Evolutionary conservation across 2,888 invertebrate species (phyloP), one percentile per base, ranked within the genome.

Genomic region (Cephus nigrinus): DNA sequence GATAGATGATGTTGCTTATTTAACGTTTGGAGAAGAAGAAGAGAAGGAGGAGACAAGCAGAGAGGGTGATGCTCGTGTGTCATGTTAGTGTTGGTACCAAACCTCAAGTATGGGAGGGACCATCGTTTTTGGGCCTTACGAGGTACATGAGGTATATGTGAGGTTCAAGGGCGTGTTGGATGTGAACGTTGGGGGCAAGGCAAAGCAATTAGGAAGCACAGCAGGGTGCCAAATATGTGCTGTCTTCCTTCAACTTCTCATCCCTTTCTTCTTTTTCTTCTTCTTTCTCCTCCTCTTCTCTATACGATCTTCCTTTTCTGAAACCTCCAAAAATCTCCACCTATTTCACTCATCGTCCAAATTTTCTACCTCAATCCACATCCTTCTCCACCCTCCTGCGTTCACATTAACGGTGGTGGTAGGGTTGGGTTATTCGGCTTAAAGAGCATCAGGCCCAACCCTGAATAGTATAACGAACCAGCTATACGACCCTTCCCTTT

Each of bases 1-100:
- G 90, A 91, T 91, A 90, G 90, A 91, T 90, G 90, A 90, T 90
- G 88, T 84, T 89, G 90, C 90, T 90, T 86, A 87, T 90, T 89
- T 85, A 86, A 87, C 86, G 85, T 87, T 83, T 84, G 79, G 23
- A 9, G 55, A 55, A 9, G 55, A 55, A 55, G 55, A 55, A 81
- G 78, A 79, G 78, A 73, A 71, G 77, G 36, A 78, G 80, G 74
- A 78, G 79, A 83, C 82, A 82, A 80, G 78, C 80, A 81, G 80
- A 78, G 80, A 81, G 80, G 79, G 84, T 83, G 81, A 80, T 82
- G 75, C 55, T 55, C 55, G 23, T 55, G 55, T 55, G 55, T 23
- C 55, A 23, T 55, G 55, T 55, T 55, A 55, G 55, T 55, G 55
- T 55, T 55, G 55, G 55, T 55, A 55, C 23, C 55, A 23, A 55